Base-by-base conservation (phyloP, 2,888 invertebrate species). In the Cerastoderma edule region DNA sequence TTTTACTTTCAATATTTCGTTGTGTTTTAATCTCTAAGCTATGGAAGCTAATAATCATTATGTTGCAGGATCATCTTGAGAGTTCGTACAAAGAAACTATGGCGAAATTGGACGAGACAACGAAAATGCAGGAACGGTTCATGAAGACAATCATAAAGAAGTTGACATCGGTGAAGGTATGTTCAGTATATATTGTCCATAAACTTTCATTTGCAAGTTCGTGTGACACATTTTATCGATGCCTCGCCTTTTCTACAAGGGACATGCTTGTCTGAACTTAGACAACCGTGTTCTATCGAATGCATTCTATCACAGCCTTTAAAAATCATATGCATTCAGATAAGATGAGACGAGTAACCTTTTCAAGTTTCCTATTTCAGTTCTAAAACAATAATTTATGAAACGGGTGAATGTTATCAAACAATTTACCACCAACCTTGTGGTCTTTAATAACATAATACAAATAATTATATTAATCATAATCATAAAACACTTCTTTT, bases 61-160 rank as follows among this genome's bases (percentile, higher is more conserved):
- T n/a, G n/a, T n/a, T n/a, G n/a, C 57, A 87, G 84, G 83, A 66
- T 8, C 67, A 77, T 6, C 75, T 87, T 32, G 85, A 87, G 53
- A 71, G 71, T 5, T 79, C 80, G 5, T 83, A 84, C 69, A 72
- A 57, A 24, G 74, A 72, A 33, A 83, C 80, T 6, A 65, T 76
- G 8, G 28, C 60, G 0, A 73, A 75, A 24, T 66, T 87, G 13
- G 83, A 85, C 13, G 73, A 80, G 33, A 72, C 83, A 33, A 56
- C 78, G 1, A 44, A 67, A 3, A 44, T 79, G 2, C 86, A 87
- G 56, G 85, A 84, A 28, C 67, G 74, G 33, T 67, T 87, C 44
- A 67, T 85, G 54, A 78, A 32, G 28, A 54, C 46, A 13, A 74
- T 80, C 28, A 27, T 73, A 2, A 69, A 66, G 46, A 67, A 60